Base-by-base conservation (phyloP, 2,888 invertebrate species). In the Bruchidius siliquastri region DNA sequence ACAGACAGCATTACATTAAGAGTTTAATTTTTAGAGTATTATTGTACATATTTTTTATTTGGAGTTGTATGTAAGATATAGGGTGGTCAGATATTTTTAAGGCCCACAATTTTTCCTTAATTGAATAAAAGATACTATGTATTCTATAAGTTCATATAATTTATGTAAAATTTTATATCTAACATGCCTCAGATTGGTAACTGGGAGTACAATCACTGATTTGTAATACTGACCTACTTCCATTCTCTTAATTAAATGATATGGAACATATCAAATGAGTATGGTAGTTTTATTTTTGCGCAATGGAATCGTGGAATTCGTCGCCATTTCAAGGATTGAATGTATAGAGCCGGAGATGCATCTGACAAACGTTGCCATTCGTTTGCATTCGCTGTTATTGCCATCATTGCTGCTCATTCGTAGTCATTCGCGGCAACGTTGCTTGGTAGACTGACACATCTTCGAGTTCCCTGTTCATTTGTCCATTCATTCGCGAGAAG, bases 141-240 rank as follows among this genome's bases (percentile, higher is more conserved):
- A 73, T 71, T 73, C 30, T 68, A 69, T 69, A 22, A 69, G 69
- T 71, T 72, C 73, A 74, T 76, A 76, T 49, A 13, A 49, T 49
- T 76, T 74, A 74, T 73, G 70, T 73, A 21, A 70, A 72, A 77
- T 77, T 77, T 79, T 80, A 77, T 79, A 75, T 78, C 78, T 78
- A 49, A 49, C 49, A 8, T 49, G 49, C 49, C 49, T 49, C 49
- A 49, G 78, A 76, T 74, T 73, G 77, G 76, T 76, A 77, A 77
- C 73, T 76, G 74, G 78, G 78, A 80, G 77, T 80, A 79, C 80
- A 80, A 80, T 81, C 80, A 78, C 73, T 72, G 75, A 76, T 76
- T 77, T 79, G 77, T 77, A 77, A 76, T 76, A 49, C 49, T 49
- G 49, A 49, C 74, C 79, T 77, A 76, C 76, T 77, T 78, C 75